These are phyloP conservation scores for Willisornis vidua DNA, from an alignment of 2,113 vertebrate species.

Conservation along the genomic window DNA sequence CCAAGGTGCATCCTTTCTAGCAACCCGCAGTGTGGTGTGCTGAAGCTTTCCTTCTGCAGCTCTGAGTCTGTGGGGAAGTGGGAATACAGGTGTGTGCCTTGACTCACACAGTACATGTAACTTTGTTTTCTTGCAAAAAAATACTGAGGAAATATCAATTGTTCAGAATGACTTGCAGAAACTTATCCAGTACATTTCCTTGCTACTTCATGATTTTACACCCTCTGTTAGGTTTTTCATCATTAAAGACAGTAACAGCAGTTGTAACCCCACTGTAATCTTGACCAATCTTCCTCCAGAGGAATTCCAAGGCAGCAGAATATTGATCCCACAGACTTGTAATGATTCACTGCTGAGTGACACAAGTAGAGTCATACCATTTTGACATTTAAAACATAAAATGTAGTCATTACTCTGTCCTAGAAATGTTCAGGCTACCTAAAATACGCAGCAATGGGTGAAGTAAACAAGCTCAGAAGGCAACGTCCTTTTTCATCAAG, in stretches of 20 bases:
- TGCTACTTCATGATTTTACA: neutral
- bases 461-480: neutral
- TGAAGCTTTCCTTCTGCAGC: neutral
- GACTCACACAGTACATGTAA: neutral
- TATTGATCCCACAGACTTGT: neutral
- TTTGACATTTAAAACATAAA: neutral
- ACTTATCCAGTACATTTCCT: neutral
- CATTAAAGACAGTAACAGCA: neutral
- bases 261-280: neutral
- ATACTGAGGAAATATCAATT: neutral
- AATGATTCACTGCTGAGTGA: neutral
- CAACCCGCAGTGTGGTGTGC: neutral
- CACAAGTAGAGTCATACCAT: neutral
- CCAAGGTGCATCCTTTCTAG: neutral
- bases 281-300: neutral
- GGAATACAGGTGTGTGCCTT: neutral
- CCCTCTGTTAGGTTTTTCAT: neutral
- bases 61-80: neutral
- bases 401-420: neutral
- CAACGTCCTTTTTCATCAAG: neutral
- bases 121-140: neutral
- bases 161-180: neutral
- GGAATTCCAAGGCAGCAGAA: neutral
- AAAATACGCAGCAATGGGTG: neutral
- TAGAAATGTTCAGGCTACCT: neutral